Conservation (phyloP, 2,888 invertebrate genomes). For the Euplagia quadripunctaria region DNA sequence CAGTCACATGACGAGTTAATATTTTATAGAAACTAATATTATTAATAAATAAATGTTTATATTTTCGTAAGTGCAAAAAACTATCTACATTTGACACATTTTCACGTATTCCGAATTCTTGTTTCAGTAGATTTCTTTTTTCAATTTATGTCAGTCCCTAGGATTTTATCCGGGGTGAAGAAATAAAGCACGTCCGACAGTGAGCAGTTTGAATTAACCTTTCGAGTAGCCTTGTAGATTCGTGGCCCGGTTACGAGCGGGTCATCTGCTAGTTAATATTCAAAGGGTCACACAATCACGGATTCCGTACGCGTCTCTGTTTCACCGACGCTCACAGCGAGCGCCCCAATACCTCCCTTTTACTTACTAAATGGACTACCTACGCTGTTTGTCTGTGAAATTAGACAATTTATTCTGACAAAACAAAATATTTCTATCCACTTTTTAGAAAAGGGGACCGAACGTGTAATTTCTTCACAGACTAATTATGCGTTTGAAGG, state of each 20-base stretch:
- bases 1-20: too few species aligned
- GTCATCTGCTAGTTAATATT: slow-evolving; percentile 85
- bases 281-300: slow-evolving; percentile 81
- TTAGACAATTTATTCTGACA: slow-evolving; percentile 44
- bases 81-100: neutral
- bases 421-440: slow-evolving; percentile 35
- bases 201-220: slow-evolving; percentile 77
- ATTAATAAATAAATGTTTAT: too few species aligned
- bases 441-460: slow-evolving; percentile 16
- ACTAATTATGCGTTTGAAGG: slow-evolving; percentile 52
- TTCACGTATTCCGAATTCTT: slow-evolving; percentile 15
- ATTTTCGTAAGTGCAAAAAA: too few species aligned
- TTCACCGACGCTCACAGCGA: slow-evolving; percentile 59
- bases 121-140: slow-evolving; percentile 36
- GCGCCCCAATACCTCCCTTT: slow-evolving; percentile 68
- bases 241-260: slow-evolving; percentile 76
- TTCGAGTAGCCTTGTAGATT: slow-evolving; percentile 72
- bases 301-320: slow-evolving; percentile 79
- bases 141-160: slow-evolving; percentile 57
- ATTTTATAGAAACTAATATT: too few species aligned
- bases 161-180: slow-evolving; percentile 56
- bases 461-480: slow-evolving; percentile 51
- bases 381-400: slow-evolving; percentile 54
- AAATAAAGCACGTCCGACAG: slow-evolving; percentile 64
- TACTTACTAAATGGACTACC: slow-evolving; percentile 65